Evolutionary conservation across 2,888 invertebrate species (phyloP).

Genomic region (Caenorhabditis sp.): DNA sequence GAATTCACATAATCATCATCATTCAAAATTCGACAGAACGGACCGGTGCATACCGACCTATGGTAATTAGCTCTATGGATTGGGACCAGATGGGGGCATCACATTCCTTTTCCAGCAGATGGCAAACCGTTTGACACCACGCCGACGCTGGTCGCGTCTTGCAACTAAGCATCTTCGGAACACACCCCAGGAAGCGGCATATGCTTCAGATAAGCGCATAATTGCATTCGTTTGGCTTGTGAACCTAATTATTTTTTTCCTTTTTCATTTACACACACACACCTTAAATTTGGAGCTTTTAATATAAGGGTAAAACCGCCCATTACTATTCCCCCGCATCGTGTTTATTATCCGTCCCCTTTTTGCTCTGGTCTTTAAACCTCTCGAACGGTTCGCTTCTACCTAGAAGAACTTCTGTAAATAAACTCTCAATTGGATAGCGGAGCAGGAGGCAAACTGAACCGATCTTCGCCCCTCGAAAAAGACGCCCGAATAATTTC

Average conservation of each 20-base stretch:
- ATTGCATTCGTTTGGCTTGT: slow-evolving; percentile 2
- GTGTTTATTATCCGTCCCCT: no score
- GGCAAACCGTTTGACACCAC: slow-evolving; percentile 21
- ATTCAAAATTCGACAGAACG: no score
- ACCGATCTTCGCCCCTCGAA: not conserved
- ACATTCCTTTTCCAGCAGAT: slow-evolving; percentile 25
- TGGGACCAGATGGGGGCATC: slow-evolving; percentile 15
- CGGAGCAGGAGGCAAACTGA: not conserved
- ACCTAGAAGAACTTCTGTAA: no score
- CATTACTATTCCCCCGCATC: no score
- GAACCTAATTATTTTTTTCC: not conserved
- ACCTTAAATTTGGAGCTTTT: not conserved
- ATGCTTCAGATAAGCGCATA: slow-evolving; percentile 40
- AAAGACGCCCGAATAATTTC: not conserved
- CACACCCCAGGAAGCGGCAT: not conserved
- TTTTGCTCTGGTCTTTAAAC: no score
- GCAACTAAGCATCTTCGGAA: slow-evolving; percentile 10
- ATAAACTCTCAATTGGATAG: no score
- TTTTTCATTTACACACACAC: not conserved
- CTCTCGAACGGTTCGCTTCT: no score
- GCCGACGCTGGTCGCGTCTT: slow-evolving; percentile 10
- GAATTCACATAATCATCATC: no score
- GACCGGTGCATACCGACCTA: no score
- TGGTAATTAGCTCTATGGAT: not conserved
- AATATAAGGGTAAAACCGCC: no score